Evolutionary conservation across 2,888 invertebrate genomes (phyloP).

Genomic region (Mycalesis mineus): DNA sequence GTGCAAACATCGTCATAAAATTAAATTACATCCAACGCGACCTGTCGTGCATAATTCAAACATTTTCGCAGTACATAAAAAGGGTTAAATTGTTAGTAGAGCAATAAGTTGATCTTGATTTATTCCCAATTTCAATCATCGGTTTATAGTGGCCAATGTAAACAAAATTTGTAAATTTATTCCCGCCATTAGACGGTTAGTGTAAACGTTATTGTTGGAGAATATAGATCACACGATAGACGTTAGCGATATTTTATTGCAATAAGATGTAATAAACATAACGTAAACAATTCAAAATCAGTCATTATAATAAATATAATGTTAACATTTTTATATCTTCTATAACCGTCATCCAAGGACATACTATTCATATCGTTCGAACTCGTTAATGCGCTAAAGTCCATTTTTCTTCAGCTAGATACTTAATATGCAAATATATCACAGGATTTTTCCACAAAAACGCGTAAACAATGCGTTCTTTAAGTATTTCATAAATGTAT

Average conservation of each 20-base stretch:
- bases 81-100: conserved; percentile 7
- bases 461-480: too few relatives aligned
- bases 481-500: too few relatives aligned
- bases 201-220: conserved; percentile 11
- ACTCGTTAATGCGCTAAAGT: not conserved
- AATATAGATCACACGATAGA: conserved; percentile 5
- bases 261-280: conserved; percentile 4
- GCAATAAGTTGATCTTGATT: conserved; percentile 15
- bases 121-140: conserved; percentile 10
- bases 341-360: not conserved
- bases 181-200: conserved; percentile 2
- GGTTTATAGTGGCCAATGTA: conserved; percentile 11
- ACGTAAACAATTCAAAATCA: conserved; percentile 8
- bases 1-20: conserved; percentile 6
- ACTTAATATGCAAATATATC: too few relatives aligned
- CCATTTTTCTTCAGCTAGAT: not conserved
- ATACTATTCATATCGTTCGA: not conserved
- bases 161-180: conserved; percentile 16
- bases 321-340: conserved; percentile 1
- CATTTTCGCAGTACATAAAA: conserved; percentile 10
- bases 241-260: conserved; percentile 6
- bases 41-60: conserved; percentile 8
- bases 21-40: conserved; percentile 3
- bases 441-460: too few relatives aligned
- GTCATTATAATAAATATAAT: conserved; percentile 6